Evolutionary conservation across 2,113 vertebrate genomes (phyloP), one percentile per base, ranked within the genome.

Genomic region (Formicarius rufipectus): DNA sequence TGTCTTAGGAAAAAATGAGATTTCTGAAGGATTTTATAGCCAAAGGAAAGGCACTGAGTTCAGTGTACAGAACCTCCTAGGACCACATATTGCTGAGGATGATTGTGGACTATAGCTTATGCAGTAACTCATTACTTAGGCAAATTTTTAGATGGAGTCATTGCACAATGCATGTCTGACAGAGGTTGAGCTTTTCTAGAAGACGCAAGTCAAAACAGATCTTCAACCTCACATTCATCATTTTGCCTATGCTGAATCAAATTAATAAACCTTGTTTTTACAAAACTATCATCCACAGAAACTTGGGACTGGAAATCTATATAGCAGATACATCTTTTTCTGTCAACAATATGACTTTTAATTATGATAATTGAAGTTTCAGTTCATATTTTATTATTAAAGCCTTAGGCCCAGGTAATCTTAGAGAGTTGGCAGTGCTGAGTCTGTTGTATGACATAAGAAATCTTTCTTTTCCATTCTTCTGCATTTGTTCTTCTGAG

Each of bases 1-100:
- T 98, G 98, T 59, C 98, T 99, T 49, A 72, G 84, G 81, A 86
- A 52, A 89, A 93, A 42, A 90, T 12, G 37, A 62, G 80, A 83
- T 44, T 62, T 6, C 23, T 87, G 55, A 47, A 62, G 24, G 12
- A 45, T 83, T 87, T 92, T 59, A 33, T 40, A 47, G 18, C 15
- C 33, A 82, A 91, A 92, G 12, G 27, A n/a, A 37, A 84, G 7
- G 42, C 25, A 84, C 20, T 23, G 35, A 35, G n/a, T 47, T 67
- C 39, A 60, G 37, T 40, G n/a, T 7, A 23, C 9, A 55, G 9
- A 58, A 35, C 4, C 8, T 56, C 12, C 25, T 24, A 58, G 17
- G 39, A 47, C 6, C 27, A 40, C 1, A 21, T 52, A 2, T 44
- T 63, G 14, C 33, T 64, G 39, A 78, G 30, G 12, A 63, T 44